Base-by-base conservation (phyloP, 2,888 invertebrate species). In the Acrocera orbiculus region DNA sequence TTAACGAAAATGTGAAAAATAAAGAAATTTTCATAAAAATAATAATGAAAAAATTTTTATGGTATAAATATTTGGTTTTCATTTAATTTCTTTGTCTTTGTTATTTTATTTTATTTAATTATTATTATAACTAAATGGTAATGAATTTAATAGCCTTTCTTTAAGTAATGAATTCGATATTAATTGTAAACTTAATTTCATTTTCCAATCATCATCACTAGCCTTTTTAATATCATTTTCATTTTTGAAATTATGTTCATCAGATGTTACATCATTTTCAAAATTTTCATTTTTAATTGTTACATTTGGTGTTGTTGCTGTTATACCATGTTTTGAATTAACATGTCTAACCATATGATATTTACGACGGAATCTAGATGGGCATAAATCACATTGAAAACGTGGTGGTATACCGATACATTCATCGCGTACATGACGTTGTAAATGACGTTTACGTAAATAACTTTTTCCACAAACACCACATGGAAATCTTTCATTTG, bases 391-490 rank as follows among this genome's bases (percentile, higher is more conserved):
- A 44, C 68, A 68, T 39, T 61, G 59, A 47, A 64, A 67, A 16
- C 62, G 56, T 20, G 67, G 67, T 41, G 58, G 58, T 38, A 62
- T 62, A 38, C 60, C 63, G 35, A 64, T 57, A 43, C 66, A 66
- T 46, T 66, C 66, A 42, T 62, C 64, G 28, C 63, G 62, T 45
- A 64, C 56, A 43, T 71, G 71, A 7, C 71, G 61, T 42, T 68
- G 66, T 37, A 73, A 50, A 38, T 71, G 71, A 27, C 71, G 67
- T 48, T 70, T 70, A 27, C 70, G 62, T 47, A 65, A 61, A 51
- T 73, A 73, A 38, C 63, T 66, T 52, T 69, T 67, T 43, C 63
- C 63, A 44, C 72, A 73, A 28, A 63, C 63, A 33, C 54, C 51
- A 49, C 72, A 72, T 14, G 57, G 56, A 46, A 65, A 69, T 38